phyloP scores from a whole-genome alignment of 2,888 invertebrate genomes.

The Thecophora atra region DNA sequence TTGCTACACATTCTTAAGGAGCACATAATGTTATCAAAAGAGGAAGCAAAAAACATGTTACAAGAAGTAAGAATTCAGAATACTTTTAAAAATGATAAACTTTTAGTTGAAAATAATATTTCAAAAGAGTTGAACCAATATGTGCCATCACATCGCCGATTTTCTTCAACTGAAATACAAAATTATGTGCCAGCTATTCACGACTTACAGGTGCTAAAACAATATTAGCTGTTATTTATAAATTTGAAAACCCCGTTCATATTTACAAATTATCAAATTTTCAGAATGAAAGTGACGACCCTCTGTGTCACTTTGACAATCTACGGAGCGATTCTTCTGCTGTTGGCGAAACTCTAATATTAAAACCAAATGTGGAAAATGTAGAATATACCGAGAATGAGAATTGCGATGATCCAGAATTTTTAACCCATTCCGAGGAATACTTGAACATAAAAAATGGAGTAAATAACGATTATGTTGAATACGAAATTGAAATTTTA shows the following conservation, averaged over 20 bases:
- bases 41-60: not conserved
- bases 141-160: no score
- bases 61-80: not conserved
- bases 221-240: not conserved
- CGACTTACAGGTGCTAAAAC: not conserved
- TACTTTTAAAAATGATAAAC: no score
- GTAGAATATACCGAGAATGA: not conserved
- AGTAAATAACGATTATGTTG: not conserved
- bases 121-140: no score
- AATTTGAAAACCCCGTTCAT: not conserved
- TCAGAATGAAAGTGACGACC: not conserved
- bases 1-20: not conserved
- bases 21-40: constrained; percentile 10
- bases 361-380: not conserved
- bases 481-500: constrained; percentile 12
- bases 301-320: not conserved
- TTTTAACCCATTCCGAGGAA: constrained; percentile 3
- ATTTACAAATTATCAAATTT: no score
- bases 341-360: not conserved
- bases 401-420: not conserved
- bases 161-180: not conserved
- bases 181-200: not conserved
- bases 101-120: no score
- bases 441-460: not conserved
- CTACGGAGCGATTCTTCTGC: not conserved